These are phyloP conservation scores for Thamnaconus septentrionalis DNA, from an alignment of 2,113 vertebrate species.

Conservation along the genomic window DNA sequence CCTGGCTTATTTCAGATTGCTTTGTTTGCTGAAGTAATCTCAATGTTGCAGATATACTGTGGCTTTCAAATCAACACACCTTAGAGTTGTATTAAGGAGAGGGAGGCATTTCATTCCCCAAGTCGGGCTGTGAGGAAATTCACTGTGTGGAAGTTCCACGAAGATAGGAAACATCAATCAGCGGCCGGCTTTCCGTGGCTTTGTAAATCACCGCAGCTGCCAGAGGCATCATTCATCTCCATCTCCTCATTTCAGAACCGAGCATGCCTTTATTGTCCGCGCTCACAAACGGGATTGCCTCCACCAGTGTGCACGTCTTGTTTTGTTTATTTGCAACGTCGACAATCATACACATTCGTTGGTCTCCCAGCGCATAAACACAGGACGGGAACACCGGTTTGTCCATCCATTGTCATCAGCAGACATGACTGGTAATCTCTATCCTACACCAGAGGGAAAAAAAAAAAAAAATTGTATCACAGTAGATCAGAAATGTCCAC, in stretches of 20 bases:
- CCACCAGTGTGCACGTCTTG: conserved; percentile 24
- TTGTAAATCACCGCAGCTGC: too few relatives aligned
- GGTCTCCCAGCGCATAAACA: conserved; percentile 90
- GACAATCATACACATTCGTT: conserved; percentile 89
- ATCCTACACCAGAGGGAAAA: conserved; percentile 38
- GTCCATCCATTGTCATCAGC: conserved; percentile 38
- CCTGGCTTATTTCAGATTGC: too few relatives aligned
- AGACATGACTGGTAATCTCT: conserved; percentile 35
- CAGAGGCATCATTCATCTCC: conserved; percentile 37
- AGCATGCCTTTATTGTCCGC: conserved; percentile 10
- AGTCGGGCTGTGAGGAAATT: conserved; percentile 14
- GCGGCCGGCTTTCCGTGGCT: conserved; percentile 20
- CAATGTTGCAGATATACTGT: too few relatives aligned
- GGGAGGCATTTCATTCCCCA: too few relatives aligned
- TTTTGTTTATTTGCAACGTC: conserved; percentile 83
- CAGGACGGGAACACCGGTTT: conserved; percentile 85
- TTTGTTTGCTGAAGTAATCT: too few relatives aligned
- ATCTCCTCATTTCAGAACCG: conserved; percentile 7
- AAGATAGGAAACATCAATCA: conserved; percentile 48
- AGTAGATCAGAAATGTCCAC: conserved; percentile 19
- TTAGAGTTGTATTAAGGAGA: too few relatives aligned
- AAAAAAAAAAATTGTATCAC: conserved; percentile 30
- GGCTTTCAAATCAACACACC: too few relatives aligned
- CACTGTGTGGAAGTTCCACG: conserved; percentile 27
- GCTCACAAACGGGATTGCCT: conserved; percentile 54